Conservation (phyloP, 2,888 invertebrate species). For the Deladenus siricidicola region DNA sequence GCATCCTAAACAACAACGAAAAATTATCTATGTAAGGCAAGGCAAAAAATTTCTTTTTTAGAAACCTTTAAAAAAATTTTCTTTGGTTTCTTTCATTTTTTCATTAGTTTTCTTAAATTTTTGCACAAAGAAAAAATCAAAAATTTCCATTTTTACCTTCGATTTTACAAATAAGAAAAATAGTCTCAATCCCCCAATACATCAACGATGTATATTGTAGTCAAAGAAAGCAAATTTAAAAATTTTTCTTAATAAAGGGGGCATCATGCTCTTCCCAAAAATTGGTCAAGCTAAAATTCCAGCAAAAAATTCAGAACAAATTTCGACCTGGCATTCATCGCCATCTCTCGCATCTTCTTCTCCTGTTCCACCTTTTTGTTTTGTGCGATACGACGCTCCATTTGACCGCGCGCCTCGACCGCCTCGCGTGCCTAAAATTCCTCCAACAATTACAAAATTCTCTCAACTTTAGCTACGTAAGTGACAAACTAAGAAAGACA, state of each 20-base stretch:
- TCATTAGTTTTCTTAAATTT: no score
- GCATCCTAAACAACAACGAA: background rate
- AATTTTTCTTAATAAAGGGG: no score
- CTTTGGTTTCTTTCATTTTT: background rate
- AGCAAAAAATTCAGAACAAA: background rate
- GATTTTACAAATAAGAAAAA: no score
- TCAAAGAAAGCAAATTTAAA: no score
- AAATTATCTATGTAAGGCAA: background rate
- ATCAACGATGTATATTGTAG: no score
- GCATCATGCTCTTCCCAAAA: no score
- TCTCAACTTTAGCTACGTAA: no score
- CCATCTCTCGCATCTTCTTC: conserved; percentile 80
- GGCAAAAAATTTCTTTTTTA: background rate
- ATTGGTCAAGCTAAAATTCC: background rate
- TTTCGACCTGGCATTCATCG: conserved; percentile 60
- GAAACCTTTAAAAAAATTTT: background rate
- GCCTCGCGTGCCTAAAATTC: conserved; percentile 81
- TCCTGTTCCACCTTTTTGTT: conserved; percentile 72
- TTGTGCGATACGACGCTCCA: conserved; percentile 90
- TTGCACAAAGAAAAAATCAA: no score
- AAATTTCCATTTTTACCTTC: no score
- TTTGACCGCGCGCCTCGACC: conserved; percentile 86
- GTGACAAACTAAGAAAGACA: no score
- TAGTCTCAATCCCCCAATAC: no score
- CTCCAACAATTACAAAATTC: no score